Conservation (phyloP, 2,113 vertebrate species). For the Mormoops blainvillei region DNA sequence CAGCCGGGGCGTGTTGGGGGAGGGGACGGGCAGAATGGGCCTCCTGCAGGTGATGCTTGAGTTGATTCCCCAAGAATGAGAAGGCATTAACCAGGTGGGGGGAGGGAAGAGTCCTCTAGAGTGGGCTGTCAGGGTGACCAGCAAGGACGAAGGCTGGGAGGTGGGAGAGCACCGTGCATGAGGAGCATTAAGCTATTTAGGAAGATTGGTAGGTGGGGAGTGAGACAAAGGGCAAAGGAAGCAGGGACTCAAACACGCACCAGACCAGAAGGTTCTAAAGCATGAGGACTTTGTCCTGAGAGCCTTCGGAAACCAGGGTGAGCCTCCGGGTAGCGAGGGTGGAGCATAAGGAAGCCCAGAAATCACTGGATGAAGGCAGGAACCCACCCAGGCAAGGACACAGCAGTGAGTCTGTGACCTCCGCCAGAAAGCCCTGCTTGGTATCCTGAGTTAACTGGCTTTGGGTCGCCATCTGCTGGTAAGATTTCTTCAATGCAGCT, state of each 20-base stretch:
- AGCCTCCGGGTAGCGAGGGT: neutral
- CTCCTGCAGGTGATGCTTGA: neutral
- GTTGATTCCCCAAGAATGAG: neutral
- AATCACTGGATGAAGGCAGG: neutral
- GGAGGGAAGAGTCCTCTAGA: neutral
- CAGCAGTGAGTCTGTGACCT: neutral
- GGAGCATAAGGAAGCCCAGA: neutral
- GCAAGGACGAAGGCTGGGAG: neutral
- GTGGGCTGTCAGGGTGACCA: neutral
- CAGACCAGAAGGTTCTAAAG: neutral
- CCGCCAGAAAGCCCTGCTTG: rapidly evolving
- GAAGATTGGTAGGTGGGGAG: neutral
- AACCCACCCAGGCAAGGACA: neutral
- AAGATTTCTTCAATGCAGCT: neutral
- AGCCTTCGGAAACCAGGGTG: neutral
- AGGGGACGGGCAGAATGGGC: rapidly evolving
- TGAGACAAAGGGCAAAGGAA: neutral
- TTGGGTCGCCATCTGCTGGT: conserved; percentile 59
- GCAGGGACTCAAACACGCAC: neutral
- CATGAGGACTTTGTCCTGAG: neutral
- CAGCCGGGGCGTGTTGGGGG: neutral
- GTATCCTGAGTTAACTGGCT: neutral
- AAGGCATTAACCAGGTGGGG: neutral
- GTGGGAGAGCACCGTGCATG: neutral
- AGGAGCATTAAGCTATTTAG: neutral